Evolutionary conservation across 2,888 invertebrate species (phyloP).

Genomic region (Patella pellucida): DNA sequence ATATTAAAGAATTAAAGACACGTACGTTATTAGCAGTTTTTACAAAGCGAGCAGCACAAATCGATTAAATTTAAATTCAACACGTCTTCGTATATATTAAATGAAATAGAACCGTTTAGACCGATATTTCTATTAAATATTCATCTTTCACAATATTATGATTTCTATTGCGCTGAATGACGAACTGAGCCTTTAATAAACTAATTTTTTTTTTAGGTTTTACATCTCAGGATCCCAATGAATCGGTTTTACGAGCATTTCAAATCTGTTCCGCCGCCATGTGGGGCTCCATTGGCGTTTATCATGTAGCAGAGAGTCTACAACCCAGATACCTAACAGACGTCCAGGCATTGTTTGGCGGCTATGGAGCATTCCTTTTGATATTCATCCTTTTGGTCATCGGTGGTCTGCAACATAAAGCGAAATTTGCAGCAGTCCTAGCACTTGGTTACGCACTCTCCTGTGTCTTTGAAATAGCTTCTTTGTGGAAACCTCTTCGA

Average conservation of each 20-base stretch:
- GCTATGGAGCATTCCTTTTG: constrained; percentile 43
- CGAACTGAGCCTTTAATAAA: too few relatives aligned
- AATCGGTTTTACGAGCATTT: constrained; percentile 39
- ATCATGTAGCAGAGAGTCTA: constrained; percentile 33
- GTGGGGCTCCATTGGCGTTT: constrained; percentile 46
- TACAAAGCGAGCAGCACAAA: too few relatives aligned
- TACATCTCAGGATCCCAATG: constrained; percentile 39
- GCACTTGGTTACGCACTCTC: constrained; percentile 41
- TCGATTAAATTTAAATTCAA: too few relatives aligned
- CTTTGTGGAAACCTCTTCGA: constrained; percentile 41
- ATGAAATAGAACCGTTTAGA: too few relatives aligned
- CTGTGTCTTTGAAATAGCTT: constrained; percentile 43
- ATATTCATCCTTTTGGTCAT: constrained; percentile 41
- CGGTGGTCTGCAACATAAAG: constrained; percentile 35
- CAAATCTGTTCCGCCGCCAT: constrained; percentile 40
- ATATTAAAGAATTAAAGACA: too few relatives aligned
- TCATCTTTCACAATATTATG: too few relatives aligned
- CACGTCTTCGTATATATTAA: too few relatives aligned
- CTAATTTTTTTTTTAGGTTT: constrained; percentile 32
- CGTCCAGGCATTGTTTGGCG: constrained; percentile 41
- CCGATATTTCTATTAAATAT: too few relatives aligned
- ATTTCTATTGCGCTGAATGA: too few relatives aligned
- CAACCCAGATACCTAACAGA: constrained; percentile 26
- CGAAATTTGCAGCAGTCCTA: constrained; percentile 36
- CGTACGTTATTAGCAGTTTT: too few relatives aligned